Conservation (phyloP, 1,140 invertebrate species). For the Drosophila sucinea region DNA sequence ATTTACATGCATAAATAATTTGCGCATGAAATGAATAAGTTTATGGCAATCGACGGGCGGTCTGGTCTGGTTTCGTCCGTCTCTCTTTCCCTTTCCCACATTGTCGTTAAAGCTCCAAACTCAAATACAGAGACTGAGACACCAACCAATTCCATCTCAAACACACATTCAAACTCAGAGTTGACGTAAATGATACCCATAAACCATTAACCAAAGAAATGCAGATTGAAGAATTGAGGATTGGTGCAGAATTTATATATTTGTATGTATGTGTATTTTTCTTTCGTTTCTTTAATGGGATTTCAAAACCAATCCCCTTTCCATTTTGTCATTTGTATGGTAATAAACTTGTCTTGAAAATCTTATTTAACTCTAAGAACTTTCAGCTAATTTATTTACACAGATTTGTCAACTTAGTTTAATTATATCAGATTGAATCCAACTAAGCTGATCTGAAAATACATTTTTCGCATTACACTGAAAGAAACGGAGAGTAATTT, state of each 20-base stretch:
- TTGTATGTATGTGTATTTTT: slow-evolving; percentile 31
- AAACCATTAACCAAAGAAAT: slow-evolving; percentile 59
- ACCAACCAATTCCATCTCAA: slow-evolving; percentile 1
- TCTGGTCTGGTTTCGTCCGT: slow-evolving; percentile 33
- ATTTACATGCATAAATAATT: slow-evolving; percentile 74
- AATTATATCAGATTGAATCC: neutral
- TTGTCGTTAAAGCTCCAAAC: slow-evolving; percentile 39
- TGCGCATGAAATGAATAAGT: slow-evolving; percentile 65
- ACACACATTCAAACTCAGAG: slow-evolving; percentile 29
- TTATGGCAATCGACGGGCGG: slow-evolving; percentile 63
- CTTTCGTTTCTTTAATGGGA: slow-evolving; percentile 8
- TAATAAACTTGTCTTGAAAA: neutral
- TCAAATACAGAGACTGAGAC: neutral
- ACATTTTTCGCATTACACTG: too few relatives aligned
- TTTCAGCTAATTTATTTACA: slow-evolving; percentile 1
- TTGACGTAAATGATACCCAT: slow-evolving; percentile 65
- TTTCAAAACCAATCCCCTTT: slow-evolving; percentile 7
- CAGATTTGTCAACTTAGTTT: slow-evolving; percentile 3
- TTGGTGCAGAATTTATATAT: slow-evolving; percentile 30
- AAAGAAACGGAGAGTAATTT: too few relatives aligned
- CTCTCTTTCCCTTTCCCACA: neutral
- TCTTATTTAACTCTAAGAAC: neutral
- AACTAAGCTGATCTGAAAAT: neutral
- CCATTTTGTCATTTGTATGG: neutral
- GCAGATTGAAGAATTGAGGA: slow-evolving; percentile 41